These are phyloP conservation scores for Lydus trimaculatus DNA, from an alignment of 2,888 invertebrate genomes.

Conservation along the genomic window DNA sequence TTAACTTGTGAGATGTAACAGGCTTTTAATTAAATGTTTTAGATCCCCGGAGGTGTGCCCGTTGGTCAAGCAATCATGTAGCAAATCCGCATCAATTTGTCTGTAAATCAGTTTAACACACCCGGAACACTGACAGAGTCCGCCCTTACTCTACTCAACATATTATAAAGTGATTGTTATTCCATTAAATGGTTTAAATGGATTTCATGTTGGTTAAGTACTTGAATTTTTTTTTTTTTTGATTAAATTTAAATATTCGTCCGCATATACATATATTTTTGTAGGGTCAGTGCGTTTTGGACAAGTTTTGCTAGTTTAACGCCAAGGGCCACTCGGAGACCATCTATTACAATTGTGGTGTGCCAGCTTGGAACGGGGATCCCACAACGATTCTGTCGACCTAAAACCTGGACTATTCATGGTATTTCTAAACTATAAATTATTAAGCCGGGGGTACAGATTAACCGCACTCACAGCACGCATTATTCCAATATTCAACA, in stretches of 20 bases:
- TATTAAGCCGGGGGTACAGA: conserved; percentile 29
- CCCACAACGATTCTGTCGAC: conserved; percentile 14
- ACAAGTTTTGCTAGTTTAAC: background rate
- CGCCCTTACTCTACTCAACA: conserved; percentile 21
- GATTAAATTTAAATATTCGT: background rate
- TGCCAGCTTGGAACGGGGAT: background rate
- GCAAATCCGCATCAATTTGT: conserved; percentile 52
- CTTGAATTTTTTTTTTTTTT: background rate
- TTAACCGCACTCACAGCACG: conserved; percentile 32
- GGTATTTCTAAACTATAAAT: conserved; percentile 26
- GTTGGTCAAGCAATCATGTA: conserved; percentile 55
- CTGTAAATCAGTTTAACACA: conserved; percentile 45
- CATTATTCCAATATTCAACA: conserved; percentile 33
- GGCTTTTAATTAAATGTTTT: conserved; percentile 55
- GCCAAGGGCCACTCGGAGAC: conserved; percentile 17
- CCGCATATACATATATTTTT: background rate
- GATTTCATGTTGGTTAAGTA: conserved; percentile 11
- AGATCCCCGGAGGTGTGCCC: conserved; percentile 55
- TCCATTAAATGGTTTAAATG: conserved; percentile 33
- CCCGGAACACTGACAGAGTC: conserved; percentile 11
- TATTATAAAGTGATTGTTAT: conserved; percentile 40
- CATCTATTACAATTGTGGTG: conserved; percentile 22
- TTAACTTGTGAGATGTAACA: conserved; percentile 51
- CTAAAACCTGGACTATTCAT: conserved; percentile 19
- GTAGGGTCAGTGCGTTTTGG: background rate